Percentiles rank a stretch among this genome's conserved stretches.
phyloP scores from a whole-genome alignment of 2,888 invertebrate species.

The Eurois occulta region DNA sequence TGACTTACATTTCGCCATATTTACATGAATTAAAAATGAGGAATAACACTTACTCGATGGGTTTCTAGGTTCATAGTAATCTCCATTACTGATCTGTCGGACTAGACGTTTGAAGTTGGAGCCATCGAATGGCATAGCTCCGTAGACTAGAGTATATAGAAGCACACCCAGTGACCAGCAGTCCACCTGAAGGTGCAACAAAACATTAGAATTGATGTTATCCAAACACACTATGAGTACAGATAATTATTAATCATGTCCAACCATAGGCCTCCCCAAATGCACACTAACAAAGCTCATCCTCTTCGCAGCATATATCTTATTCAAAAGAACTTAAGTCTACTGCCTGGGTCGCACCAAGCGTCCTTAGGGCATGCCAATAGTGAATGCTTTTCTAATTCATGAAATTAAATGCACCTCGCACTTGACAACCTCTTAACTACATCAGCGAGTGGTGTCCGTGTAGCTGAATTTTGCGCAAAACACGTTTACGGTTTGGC shows the following conservation, averaged over 20 bases:
- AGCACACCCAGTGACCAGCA: constrained; percentile 99
- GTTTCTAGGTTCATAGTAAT: constrained; percentile 98
- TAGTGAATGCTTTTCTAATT: neutral
- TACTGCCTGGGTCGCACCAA: neutral
- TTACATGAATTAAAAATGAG: neutral
- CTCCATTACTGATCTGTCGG: constrained; percentile 98
- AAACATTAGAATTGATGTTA: neutral
- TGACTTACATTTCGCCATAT: neutral
- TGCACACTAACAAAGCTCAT: neutral
- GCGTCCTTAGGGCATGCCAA: neutral
- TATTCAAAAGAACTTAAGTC: too few relatives aligned
- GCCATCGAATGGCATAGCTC: constrained; percentile 99
- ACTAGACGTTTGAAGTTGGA: constrained; percentile 99
- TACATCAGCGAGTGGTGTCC: neutral
- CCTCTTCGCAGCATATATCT: neutral
- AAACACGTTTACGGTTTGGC: neutral
- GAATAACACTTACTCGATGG: constrained; percentile 94
- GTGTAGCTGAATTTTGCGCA: neutral
- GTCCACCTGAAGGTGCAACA: constrained; percentile 88
- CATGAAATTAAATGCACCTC: neutral
- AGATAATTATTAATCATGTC: neutral
- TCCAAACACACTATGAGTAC: neutral
- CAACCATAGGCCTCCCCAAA: neutral
- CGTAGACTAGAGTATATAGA: constrained; percentile 99
- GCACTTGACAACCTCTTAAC: neutral